A percentile compares a stretch with the other conserved stretches of the same genome.
phyloP scores from a whole-genome alignment of 2,888 invertebrate species.

The Ichneumoninae sp. region DNA sequence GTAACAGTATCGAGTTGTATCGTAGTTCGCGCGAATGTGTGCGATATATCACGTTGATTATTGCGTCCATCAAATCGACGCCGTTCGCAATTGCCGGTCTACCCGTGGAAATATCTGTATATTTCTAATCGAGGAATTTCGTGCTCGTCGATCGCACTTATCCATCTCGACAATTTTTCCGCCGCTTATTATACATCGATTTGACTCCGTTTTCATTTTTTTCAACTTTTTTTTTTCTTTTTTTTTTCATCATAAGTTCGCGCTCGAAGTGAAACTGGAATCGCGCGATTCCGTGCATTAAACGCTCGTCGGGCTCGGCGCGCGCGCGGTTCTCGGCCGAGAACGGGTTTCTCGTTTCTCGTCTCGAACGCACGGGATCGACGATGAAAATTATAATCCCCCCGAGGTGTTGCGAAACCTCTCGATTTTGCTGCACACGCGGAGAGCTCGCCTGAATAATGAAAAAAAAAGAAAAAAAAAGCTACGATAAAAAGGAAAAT shows the following conservation, averaged over 20 bases:
- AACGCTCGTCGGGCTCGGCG: constrained; percentile 46
- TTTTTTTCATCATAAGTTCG: constrained; percentile 19
- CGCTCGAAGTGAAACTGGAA: constrained; percentile 41
- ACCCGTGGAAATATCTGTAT: not conserved
- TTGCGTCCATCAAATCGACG: constrained; percentile 14
- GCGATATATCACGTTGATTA: constrained; percentile 34
- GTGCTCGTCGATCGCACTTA: constrained; percentile 25
- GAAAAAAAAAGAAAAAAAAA: constrained; percentile 14
- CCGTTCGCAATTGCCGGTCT: constrained; percentile 4
- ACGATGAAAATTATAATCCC: constrained; percentile 55
- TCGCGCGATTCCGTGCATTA: constrained; percentile 48
- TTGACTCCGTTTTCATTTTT: constrained; percentile 32
- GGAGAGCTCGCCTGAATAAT: constrained; percentile 21
- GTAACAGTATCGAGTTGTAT: not conserved
- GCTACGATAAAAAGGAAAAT: constrained; percentile 23
- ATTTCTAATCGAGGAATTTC: constrained; percentile 35
- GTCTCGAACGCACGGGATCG: constrained; percentile 41
- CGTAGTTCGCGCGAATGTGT: not conserved
- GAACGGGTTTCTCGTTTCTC: constrained; percentile 56
- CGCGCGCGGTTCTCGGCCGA: constrained; percentile 23
- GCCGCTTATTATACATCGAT: constrained; percentile 8
- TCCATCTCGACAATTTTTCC: constrained; percentile 29
- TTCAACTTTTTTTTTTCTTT: not conserved
- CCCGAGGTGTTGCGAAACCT: constrained; percentile 49
- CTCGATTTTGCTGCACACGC: constrained; percentile 40